Conservation (phyloP, 2,113 vertebrate species). For the Paradoxurus hermaphroditus region DNA sequence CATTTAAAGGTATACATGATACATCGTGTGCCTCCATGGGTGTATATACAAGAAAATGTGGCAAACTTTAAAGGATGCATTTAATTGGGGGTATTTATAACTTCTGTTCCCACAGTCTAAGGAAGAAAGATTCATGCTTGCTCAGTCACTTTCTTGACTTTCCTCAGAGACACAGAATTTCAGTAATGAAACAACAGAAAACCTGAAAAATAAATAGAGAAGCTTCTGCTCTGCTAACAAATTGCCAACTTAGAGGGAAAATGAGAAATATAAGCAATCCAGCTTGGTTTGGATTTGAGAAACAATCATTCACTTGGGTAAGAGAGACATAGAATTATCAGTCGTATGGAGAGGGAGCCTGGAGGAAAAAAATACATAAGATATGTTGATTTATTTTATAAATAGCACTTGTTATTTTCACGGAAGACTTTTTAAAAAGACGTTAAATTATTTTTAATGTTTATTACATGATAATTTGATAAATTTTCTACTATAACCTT, state of each 20-base stretch:
- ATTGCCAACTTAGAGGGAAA: not conserved
- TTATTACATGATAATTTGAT: not conserved
- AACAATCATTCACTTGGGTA: not conserved
- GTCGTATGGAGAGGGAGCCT: not conserved
- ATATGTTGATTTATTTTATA: not conserved
- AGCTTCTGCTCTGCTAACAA: not conserved
- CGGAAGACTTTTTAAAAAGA: not conserved
- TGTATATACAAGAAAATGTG: not conserved
- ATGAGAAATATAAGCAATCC: not conserved
- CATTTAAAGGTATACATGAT: not conserved
- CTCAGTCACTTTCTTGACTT: not conserved
- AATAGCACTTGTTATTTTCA: not conserved
- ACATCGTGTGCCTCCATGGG: not conserved
- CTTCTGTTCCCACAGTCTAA: rapidly evolving
- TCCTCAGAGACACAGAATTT: not conserved
- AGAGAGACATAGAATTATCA: not conserved
- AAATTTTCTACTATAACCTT: not conserved
- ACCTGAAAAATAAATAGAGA: not conserved
- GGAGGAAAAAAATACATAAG: not conserved
- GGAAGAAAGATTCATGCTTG: not conserved
- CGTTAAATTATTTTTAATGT: not conserved
- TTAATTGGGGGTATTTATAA: not conserved
- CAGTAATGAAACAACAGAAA: not conserved
- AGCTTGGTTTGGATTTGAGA: not conserved
- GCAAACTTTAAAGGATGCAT: not conserved